Conservation (phyloP, 2,113 vertebrate genomes). For the Neodon shergylaensis region DNA sequence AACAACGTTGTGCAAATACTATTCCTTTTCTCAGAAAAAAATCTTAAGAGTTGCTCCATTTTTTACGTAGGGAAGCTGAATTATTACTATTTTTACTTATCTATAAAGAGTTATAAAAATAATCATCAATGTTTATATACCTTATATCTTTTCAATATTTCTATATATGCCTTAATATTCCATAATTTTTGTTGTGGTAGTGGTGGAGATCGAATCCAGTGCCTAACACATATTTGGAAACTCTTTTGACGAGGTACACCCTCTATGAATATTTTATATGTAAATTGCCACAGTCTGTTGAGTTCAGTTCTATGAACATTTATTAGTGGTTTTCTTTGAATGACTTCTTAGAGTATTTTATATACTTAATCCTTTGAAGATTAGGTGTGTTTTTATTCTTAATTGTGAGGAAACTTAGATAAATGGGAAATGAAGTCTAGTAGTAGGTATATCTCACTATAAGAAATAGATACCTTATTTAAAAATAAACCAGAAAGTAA, state of each 20-base stretch:
- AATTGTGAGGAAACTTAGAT: background rate
- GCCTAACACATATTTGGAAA: background rate
- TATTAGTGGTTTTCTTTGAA: constrained; percentile 6
- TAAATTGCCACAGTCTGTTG: background rate
- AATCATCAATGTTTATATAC: background rate
- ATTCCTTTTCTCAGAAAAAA: background rate
- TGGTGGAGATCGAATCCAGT: background rate
- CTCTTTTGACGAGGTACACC: background rate
- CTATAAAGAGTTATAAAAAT: background rate
- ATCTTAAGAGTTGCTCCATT: background rate
- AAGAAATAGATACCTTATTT: background rate
- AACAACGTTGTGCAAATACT: background rate
- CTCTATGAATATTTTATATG: background rate
- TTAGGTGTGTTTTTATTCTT: background rate
- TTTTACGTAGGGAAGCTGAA: background rate
- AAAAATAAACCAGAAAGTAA: background rate
- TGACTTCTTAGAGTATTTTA: constrained; percentile 1
- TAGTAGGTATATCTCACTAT: background rate
- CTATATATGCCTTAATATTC: background rate
- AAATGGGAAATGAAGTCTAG: constrained; percentile 3
- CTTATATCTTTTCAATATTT: background rate
- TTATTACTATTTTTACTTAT: background rate
- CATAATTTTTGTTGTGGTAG: background rate
- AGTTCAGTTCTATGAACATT: background rate
- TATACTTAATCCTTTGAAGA: background rate